Evolutionary conservation across 37 sponge, comb jelly and placozoan genomes (phyloP).

Genomic region (Dysidea cf. avara): DNA sequence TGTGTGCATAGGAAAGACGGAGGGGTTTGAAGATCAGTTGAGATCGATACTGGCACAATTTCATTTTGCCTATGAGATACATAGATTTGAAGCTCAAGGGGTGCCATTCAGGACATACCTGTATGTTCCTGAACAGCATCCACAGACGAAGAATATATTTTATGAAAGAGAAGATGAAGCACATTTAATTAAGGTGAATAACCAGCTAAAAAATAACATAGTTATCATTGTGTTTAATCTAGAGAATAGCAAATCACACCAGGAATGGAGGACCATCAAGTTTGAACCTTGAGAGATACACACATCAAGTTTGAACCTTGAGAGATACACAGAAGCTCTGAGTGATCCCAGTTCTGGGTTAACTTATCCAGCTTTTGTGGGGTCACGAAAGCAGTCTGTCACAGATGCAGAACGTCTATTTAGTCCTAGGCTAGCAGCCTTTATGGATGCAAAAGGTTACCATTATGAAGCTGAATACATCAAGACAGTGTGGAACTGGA

Average conservation of each 20-base stretch:
- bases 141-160: not conserved
- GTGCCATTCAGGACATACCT: slow-evolving; percentile 3
- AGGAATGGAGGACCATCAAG: not conserved
- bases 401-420: slow-evolving; percentile 13
- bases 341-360: not conserved
- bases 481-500: slow-evolving; percentile 13
- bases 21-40: not conserved
- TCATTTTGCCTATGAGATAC: not conserved
- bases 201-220: not conserved
- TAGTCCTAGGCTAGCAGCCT: not conserved
- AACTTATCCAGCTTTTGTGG: not conserved
- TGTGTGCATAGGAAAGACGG: too few species aligned
- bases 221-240: not conserved
- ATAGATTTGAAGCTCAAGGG: not conserved
- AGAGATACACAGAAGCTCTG: not conserved
- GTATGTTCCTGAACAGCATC: slow-evolving; percentile 2
- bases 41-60: slow-evolving; percentile 11
- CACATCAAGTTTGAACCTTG: not conserved
- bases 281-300: too few species aligned
- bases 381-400: slow-evolving; percentile 9
- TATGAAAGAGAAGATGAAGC: slow-evolving; percentile 20
- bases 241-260: not conserved
- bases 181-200: slow-evolving; percentile 2
- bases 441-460: not conserved
- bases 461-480: not conserved